Evolutionary conservation across 2,113 vertebrate genomes (phyloP), one percentile per base, ranked within the genome.

Genomic region (Neopipo cinnamomea): DNA sequence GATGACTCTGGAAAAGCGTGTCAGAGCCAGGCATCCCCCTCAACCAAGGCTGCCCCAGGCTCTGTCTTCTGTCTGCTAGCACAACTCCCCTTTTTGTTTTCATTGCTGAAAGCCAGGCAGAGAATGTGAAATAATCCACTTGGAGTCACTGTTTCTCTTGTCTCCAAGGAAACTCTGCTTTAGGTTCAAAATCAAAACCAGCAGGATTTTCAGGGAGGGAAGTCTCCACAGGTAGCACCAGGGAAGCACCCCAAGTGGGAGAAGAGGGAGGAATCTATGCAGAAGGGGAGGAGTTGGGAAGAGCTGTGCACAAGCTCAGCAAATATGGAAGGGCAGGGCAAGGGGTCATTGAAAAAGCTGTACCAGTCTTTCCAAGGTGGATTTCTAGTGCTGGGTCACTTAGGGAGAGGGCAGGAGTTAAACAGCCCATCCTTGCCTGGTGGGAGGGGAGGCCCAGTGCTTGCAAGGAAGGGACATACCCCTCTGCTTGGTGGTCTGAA

Each of bases 91-190:
- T 25, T 30, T 14, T 33, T 25, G 20, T n/a, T 30, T 21, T 20
- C 5, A 1, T 42, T 65, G 56, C 72, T 92, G 90, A 85, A 94
- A 92, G 61, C n/a, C 37, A 52, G 72, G 50, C 68, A 84, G 33
- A 37, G n/a, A 27, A 31, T 53, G 49, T 33, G 52, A 56, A 92
- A 84, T 37, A 84, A 75, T 44, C 55, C 47, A 67, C 12, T 86
- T 25, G 18, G 70, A 94, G 56, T 70, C 52, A 49, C 79, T 63
- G 68, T 52, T 94, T 78, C 55, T 78, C 68, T 47, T 39, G 63
- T 96, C 85, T 89, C 92, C 93, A 92, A 89, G 96, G 93, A 72
- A 96, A 94, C 61, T 42, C 65, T 85, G 83, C 65, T 75, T 63
- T 37, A 23, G 81, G 70, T 63, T 80, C 83, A 67, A 47, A 58